phyloP scores from a whole-genome alignment of 2,797 vertebrate genomes.

The Sebastes minor region DNA sequence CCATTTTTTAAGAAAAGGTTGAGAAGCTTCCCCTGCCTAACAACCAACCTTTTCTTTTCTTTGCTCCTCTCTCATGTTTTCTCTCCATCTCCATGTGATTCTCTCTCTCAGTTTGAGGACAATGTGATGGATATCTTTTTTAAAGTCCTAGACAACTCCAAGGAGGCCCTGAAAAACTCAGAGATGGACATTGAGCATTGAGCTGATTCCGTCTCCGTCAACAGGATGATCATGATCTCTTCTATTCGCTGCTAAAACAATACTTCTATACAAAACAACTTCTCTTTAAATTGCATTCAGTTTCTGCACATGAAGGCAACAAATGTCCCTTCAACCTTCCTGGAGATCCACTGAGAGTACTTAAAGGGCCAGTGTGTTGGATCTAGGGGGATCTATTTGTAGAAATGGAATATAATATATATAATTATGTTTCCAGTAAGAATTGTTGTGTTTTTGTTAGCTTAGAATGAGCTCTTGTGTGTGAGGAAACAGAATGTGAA shows the following conservation, averaged over 20 bases:
- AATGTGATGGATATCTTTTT: conserved; percentile 89
- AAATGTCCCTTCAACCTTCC: no score
- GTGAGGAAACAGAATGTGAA: no score
- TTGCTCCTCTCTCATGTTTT: neutral
- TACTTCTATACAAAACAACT: no score
- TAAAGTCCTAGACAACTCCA: conserved; percentile 85
- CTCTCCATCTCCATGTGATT: neutral
- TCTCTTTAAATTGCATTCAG: neutral
- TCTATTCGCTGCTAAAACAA: neutral
- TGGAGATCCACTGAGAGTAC: no score
- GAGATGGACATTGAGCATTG: conserved; percentile 77
- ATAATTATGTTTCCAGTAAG: no score
- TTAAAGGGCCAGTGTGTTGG: no score
- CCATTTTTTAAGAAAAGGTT: neutral
- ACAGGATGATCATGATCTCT: conserved; percentile 78
- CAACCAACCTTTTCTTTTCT: neutral
- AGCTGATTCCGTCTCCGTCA: conserved; percentile 83
- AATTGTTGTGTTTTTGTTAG: no score
- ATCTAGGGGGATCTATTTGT: no score
- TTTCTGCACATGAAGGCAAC: no score
- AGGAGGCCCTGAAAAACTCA: conserved; percentile 79
- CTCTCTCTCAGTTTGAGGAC: conserved; percentile 85
- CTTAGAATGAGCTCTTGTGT: no score
- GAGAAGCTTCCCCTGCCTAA: neutral
- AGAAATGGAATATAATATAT: no score